Evolutionary conservation across 2,113 vertebrate genomes (phyloP).

Genomic region (Labeo catla): DNA sequence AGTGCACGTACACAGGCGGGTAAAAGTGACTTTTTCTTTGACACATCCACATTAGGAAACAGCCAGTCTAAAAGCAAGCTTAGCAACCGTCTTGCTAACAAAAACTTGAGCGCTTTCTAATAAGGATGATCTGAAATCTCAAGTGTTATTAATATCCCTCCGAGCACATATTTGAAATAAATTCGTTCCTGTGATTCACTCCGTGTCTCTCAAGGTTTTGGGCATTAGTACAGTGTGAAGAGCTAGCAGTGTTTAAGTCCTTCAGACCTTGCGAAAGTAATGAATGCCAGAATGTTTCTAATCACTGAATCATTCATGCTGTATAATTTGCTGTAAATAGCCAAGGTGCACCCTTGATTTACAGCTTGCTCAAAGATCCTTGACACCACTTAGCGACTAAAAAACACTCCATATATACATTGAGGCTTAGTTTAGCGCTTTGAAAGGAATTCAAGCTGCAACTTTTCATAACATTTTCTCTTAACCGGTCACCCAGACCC

Average conservation of each 20-base stretch:
- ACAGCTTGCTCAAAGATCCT: slow-evolving; percentile 49
- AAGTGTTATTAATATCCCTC: slow-evolving; percentile 23
- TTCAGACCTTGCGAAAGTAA: slow-evolving; percentile 33
- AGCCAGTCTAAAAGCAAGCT: background rate
- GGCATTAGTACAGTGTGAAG: slow-evolving; percentile 31
- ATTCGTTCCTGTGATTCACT: slow-evolving; percentile 32
- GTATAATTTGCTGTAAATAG: slow-evolving; percentile 49
- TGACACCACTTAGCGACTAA: slow-evolving; percentile 50
- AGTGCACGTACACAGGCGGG: background rate
- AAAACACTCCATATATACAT: slow-evolving; percentile 49
- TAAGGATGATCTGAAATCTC: slow-evolving; percentile 9
- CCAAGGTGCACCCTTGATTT: slow-evolving; percentile 47
- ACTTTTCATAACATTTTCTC: slow-evolving; percentile 30
- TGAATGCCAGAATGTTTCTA: slow-evolving; percentile 40
- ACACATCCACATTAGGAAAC: slow-evolving; percentile 15
- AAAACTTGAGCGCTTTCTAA: slow-evolving; percentile 20
- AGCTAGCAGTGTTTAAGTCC: slow-evolving; percentile 39
- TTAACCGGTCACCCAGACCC: slow-evolving; percentile 3
- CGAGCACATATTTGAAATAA: slow-evolving; percentile 22
- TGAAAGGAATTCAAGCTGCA: slow-evolving; percentile 10
- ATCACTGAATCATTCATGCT: slow-evolving; percentile 45
- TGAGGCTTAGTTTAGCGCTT: slow-evolving; percentile 22
- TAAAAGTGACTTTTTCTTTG: slow-evolving; percentile 15
- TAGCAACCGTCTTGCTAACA: background rate
- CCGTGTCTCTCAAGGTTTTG: slow-evolving; percentile 35